Evolutionary conservation across 2,113 vertebrate species (phyloP).

Genomic region (Malurus elegans): DNA sequence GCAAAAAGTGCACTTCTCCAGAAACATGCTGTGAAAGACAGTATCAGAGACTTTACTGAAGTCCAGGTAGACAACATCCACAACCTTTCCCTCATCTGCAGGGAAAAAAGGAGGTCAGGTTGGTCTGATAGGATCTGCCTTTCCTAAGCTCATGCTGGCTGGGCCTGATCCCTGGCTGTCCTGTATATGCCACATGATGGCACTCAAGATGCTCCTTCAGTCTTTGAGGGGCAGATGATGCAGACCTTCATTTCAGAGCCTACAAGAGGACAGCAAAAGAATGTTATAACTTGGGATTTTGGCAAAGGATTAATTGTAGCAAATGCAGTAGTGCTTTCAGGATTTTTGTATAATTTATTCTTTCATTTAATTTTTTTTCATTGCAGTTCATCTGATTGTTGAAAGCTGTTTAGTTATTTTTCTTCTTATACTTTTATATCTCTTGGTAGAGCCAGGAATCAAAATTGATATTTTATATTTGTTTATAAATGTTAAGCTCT

Average conservation of each 20-base stretch:
- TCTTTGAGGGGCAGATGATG: neutral
- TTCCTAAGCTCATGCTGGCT: neutral
- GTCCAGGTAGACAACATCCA: neutral
- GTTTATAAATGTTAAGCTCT: neutral
- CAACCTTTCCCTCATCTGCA: neutral
- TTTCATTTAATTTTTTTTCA: neutral
- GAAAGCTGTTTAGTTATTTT: neutral
- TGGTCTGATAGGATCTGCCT: neutral
- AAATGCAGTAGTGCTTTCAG: neutral
- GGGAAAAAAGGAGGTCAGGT: neutral
- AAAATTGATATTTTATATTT: neutral
- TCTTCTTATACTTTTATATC: neutral
- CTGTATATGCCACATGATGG: neutral
- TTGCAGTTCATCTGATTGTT: neutral
- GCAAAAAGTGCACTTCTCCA: neutral
- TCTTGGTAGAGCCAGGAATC: neutral
- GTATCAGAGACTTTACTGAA: neutral
- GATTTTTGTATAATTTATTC: neutral
- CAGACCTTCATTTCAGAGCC: neutral
- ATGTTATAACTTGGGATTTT: neutral
- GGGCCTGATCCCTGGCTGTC: neutral
- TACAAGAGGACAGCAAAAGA: neutral
- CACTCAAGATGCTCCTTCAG: neutral
- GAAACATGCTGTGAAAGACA: neutral
- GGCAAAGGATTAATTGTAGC: fast-evolving